Evolutionary conservation across 2,113 vertebrate genomes (phyloP), one percentile per base, ranked within the genome.

Genomic region (Potamarius usumacintae): DNA sequence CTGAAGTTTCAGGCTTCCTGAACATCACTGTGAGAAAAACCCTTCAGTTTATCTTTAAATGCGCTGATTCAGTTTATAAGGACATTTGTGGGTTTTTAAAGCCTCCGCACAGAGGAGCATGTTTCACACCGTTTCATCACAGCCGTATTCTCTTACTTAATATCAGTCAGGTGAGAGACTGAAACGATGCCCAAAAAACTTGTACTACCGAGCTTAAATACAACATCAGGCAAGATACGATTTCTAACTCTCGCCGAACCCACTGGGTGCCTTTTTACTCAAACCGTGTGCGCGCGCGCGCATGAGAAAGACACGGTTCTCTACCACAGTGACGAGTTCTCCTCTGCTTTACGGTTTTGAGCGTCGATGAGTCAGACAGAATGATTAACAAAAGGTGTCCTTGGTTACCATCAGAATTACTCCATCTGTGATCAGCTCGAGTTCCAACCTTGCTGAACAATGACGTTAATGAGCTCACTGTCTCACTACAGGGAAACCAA

Each of bases 121-220:
- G 18, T 79, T 79, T 78, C 76, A 53, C 25, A 7, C n/a, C 7
- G 77, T 79, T 79, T 79, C 77, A 79, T 79, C 77, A 55, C 77
- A 30, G 7, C 25, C 22, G 2, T 55, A 18, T 52, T 76, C 11
- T 76, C 34, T 76, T 72, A 30, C 12, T 30, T 71, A 34, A 34
- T 7, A 0, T 72, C 71, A 48, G 71, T 42, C 50, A 12, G 25
- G 74, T 48, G 52, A 4, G 48, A 52, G 74, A 52, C 48, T 15
- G 53, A 15, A 58, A 34, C 27, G 4, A 18, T 4, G 1, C 15
- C n/a, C 15, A 14, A 15, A 8, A 50, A 48, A 2, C 2, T 57
- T 11, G 25, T 12, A 27, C 48, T 6, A 18, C 12, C 25, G 5
- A 15, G 25, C 76, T 79, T 57, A 55, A 79, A 57, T 30, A 57